Base-by-base conservation (phyloP, 1,140 invertebrate species). In the Pseudoatta argentina region DNA sequence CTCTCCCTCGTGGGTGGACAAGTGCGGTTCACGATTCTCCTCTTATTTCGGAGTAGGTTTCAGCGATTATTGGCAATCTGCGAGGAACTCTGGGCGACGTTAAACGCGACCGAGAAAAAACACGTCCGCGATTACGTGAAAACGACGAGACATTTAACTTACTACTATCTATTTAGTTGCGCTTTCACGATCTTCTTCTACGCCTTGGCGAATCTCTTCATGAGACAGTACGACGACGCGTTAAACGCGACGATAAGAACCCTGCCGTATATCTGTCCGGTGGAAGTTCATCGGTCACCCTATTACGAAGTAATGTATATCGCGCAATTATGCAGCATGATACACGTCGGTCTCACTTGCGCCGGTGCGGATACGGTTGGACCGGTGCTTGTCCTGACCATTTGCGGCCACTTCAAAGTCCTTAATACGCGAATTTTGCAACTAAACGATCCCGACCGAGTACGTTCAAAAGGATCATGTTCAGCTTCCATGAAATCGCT, bases 181-280 rank as follows among this genome's bases (percentile, higher is more conserved):
- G 66, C 59, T 3, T 91, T 90, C 12, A 93, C 92, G 0, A 91
- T 93, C 16, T 63, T 87, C 4, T 87, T 89, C 12, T 92, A 92
- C 27, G 75, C 69, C 0, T 39, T 92, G n/a, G 85, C 87, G n/a
- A 59, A 34, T 34, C 64, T 92, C 2, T 88, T 91, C 64, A 75
- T 72, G 16, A 53, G 30, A 7, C 66, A 44, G 30, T 34, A 30
- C 21, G 51, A 57, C 5, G 24, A 18, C 7, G 61, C 34, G 24
- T 34, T 39, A 21, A 81, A 72, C 76, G 18, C 61, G 21, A 88
- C 85, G 10, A 64, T 0, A 18, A 73, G 21, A 67, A 66, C 18
- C 27, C 83, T 93, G 24, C 91, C 92, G 0, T 92, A 92, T 44
- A 86, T 69, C 3, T 86, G 91, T 66, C 8, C 87, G 4, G 2